Evolutionary conservation across 2,888 invertebrate genomes (phyloP).

Genomic region (Ophonus ardosiacus): DNA sequence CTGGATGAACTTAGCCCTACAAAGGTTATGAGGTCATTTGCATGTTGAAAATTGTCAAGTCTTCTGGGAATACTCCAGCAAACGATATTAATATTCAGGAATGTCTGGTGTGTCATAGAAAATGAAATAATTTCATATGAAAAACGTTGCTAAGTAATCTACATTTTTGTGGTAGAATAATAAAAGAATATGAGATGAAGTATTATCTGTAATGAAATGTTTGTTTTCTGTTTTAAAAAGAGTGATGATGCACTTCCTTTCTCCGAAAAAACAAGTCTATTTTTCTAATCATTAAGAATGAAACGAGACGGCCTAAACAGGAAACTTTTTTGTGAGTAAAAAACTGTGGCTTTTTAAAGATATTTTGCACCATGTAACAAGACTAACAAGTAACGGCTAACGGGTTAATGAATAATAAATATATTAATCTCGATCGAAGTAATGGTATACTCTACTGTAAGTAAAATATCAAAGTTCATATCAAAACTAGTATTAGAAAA

Average conservation of each 20-base stretch:
- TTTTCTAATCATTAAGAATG: not conserved
- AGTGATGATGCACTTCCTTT: not conserved
- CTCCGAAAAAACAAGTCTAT: not conserved
- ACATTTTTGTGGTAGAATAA: not conserved
- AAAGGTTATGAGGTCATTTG: conserved; percentile 4
- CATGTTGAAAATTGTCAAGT: conserved; percentile 7
- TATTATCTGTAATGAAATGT: not conserved
- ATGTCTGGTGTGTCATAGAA: not conserved
- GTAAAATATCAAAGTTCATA: not conserved
- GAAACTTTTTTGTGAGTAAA: not conserved
- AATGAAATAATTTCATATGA: conserved; percentile 22
- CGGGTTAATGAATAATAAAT: not conserved
- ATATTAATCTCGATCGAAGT: not conserved
- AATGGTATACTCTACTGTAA: not conserved
- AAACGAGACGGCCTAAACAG: not conserved
- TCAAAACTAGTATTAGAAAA: not conserved
- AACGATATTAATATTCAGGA: not conserved
- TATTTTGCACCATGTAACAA: not conserved
- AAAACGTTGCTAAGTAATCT: not conserved
- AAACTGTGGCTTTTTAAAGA: not conserved
- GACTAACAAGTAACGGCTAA: no score
- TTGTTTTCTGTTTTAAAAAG: not conserved
- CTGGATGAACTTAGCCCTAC: not conserved
- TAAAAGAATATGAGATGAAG: not conserved
- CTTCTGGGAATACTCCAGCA: conserved; percentile 5